Evolutionary conservation across 2,888 invertebrate species (phyloP).

Genomic region (Diarsia rubi): DNA sequence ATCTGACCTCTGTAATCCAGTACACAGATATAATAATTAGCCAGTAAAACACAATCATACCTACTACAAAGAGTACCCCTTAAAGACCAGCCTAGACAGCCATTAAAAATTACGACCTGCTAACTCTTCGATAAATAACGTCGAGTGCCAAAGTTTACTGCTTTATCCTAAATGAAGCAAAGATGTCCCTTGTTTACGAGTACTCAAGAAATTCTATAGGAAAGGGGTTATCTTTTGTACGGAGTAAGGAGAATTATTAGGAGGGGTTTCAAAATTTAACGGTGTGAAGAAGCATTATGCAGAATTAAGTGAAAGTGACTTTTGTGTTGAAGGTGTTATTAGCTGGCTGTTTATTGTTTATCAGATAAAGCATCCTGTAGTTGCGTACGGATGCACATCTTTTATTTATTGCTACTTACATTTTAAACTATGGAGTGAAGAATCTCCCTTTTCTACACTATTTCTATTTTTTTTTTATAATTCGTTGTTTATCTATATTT

Average conservation of each 20-base stretch:
- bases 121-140: slow-evolving; percentile 20
- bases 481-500: not conserved
- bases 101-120: slow-evolving; percentile 32
- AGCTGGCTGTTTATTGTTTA: no score
- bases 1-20: not conserved
- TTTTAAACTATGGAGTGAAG: no score
- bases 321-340: not conserved
- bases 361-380: no score
- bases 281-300: not conserved
- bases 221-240: slow-evolving; percentile 23
- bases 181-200: slow-evolving; percentile 42
- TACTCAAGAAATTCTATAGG: slow-evolving; percentile 32
- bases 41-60: not conserved
- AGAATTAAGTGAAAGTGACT: not conserved
- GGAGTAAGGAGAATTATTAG: slow-evolving; percentile 12
- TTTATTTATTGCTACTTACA: no score
- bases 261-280: not conserved
- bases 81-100: not conserved
- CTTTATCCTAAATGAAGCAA: slow-evolving; percentile 27
- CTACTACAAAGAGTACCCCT: not conserved
- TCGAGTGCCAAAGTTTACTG: slow-evolving; percentile 27
- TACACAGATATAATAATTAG: not conserved
- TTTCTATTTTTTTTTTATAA: not conserved
- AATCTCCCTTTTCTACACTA: no score
- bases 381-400: no score